Evolutionary conservation across 2,797 vertebrate genomes (phyloP).

Genomic region (Lithobates pipiens): DNA sequence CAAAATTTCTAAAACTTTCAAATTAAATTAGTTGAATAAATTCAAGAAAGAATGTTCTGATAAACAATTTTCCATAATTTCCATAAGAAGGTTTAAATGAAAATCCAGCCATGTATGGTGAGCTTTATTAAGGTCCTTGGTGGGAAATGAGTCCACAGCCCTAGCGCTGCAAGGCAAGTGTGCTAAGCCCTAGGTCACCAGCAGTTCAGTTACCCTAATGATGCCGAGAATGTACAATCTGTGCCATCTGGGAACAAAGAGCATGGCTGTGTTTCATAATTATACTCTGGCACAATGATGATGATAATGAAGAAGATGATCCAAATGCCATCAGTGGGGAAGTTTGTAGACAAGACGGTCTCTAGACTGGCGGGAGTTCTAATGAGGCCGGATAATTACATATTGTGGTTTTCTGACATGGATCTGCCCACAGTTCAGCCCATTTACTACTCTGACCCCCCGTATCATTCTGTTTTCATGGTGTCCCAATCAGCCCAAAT

Average conservation of each 20-base stretch:
- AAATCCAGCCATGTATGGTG: too few relatives aligned
- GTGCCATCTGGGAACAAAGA: not conserved
- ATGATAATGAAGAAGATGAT: conserved; percentile 18
- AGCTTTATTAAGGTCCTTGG: not conserved
- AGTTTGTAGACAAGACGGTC: not conserved
- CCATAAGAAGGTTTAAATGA: too few relatives aligned
- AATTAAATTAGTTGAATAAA: too few relatives aligned
- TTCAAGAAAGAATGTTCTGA: too few relatives aligned
- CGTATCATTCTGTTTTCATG: not conserved
- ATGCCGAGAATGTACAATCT: not conserved
- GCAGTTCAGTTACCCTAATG: not conserved
- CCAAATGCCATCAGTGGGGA: not conserved
- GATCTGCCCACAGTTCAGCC: not conserved
- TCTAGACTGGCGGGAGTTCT: conserved; percentile 6
- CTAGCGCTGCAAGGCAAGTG: not conserved
- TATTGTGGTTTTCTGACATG: conserved; percentile 17
- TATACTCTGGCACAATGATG: not conserved
- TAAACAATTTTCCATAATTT: too few relatives aligned
- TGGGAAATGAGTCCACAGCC: not conserved
- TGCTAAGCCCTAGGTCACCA: not conserved
- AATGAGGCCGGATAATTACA: conserved; percentile 14
- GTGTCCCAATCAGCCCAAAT: not conserved
- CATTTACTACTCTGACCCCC: not conserved
- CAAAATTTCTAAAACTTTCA: too few relatives aligned
- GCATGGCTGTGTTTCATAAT: not conserved